Evolutionary conservation across 2,888 invertebrate genomes (phyloP), one percentile per base, ranked within the genome.

Genomic region (Chrysina gloriosa): DNA sequence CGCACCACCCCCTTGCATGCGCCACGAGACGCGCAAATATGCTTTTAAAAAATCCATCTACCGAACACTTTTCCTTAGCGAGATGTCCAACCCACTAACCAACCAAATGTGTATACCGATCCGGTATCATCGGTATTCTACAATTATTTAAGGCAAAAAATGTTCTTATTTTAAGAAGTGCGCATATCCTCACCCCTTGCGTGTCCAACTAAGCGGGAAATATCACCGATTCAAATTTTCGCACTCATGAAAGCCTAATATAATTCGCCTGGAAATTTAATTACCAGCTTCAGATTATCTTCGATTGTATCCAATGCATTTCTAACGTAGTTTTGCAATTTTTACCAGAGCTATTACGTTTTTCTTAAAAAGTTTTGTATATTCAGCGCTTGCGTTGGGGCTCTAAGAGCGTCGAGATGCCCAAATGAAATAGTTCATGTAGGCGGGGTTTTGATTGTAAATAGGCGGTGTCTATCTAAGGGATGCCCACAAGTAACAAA

Each of bases 401-500:
- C 54, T 45, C 25, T 54, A 64, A 65, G 66, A 70, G 74, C 75
- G 75, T 71, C 75, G 75, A 69, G 73, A 72, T 73, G 76, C 79
- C 77, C 79, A 81, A 81, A 80, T 78, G 79, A 78, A 42, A 77
- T 80, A 79, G 78, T 76, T 74, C 76, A 29, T 75, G 81, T 78
- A 80, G 83, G 83, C 81, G 83, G 82, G 77, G 82, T 79, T 76
- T 73, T 72, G 72, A 75, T 75, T 75, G 77, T 71, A 77, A 74
- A 80, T 79, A 81, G 82, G 82, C 82, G 83, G 79, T 78, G 72
- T 79, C 77, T 27, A 70, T 71, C 74, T 74, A 71, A 79, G 81
- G 81, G 81, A 78, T 80, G 79, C 82, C 81, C 80, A 78, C 80
- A 73, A 76, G 77, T 76, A 77, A 81, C 81, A 81, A 82, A 82